Evolutionary conservation across 2,113 vertebrate genomes (phyloP).

Genomic region (Vulpes ferrilata): DNA sequence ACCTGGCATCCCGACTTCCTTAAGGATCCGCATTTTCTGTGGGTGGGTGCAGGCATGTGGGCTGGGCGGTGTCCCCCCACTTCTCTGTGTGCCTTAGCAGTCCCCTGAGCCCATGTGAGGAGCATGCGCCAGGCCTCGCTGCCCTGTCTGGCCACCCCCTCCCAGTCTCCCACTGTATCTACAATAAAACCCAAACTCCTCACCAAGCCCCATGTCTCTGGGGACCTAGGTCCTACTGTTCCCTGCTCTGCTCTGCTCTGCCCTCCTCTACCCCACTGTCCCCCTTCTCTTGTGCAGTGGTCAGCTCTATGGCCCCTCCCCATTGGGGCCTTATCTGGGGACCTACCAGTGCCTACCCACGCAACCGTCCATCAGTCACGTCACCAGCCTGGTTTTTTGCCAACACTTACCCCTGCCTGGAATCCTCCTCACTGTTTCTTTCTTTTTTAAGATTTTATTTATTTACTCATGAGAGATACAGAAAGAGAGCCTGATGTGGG

Average conservation of each 20-base stretch:
- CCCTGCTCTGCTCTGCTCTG: background rate
- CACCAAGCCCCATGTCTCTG: rapidly evolving
- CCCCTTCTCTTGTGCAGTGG: no score
- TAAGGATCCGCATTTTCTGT: background rate
- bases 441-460: no score
- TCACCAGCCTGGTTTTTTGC: background rate
- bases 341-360: background rate
- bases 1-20: background rate
- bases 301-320: background rate
- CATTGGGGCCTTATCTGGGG: background rate
- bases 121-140: background rate
- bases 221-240: background rate
- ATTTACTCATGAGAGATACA: no score
- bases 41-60: background rate
- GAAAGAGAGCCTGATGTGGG: no score
- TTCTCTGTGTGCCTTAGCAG: background rate
- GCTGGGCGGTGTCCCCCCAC: background rate
- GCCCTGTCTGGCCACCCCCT: background rate
- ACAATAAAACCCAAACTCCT: background rate
- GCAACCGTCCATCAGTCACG: no score
- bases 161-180: background rate
- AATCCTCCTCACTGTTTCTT: no score
- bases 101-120: background rate
- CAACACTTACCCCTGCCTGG: background rate
- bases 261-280: background rate